A percentile compares a stretch with the other conserved stretches of the same genome.
Conservation (phyloP, 53 echinoderm and acorn worm genomes). For the Apostichopus leukothele region DNA sequence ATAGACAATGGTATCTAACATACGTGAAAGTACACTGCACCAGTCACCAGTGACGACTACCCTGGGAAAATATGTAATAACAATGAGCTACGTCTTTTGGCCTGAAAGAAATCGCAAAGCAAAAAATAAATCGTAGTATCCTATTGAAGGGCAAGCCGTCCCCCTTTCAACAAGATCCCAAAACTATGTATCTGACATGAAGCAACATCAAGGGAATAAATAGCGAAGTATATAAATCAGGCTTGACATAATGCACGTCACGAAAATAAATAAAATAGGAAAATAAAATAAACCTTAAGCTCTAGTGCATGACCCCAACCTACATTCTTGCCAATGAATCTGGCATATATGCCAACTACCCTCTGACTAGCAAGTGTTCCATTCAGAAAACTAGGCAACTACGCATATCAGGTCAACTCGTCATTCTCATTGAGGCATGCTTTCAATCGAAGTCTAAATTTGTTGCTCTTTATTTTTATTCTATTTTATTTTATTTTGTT, state of each 20-base stretch:
- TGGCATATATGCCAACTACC: not conserved
- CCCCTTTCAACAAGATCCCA: conserved; percentile 3
- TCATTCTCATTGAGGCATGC: too few relatives aligned
- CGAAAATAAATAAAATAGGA: conserved; percentile 36
- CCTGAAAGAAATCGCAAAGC: not conserved
- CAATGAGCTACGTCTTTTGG: not conserved
- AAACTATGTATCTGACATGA: conserved; percentile 7
- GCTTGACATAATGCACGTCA: conserved; percentile 25
- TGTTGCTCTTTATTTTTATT: too few relatives aligned
- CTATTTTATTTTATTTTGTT: too few relatives aligned
- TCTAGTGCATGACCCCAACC: conserved; percentile 25
- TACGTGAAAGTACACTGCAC: too few relatives aligned
- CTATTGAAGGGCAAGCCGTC: not conserved
- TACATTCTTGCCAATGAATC: not conserved
- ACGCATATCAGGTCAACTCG: not conserved
- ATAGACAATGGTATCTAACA: too few relatives aligned
- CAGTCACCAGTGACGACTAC: not conserved
- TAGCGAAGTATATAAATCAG: conserved; percentile 11
- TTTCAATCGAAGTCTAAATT: too few relatives aligned
- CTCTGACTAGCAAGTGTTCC: not conserved
- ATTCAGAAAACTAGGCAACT: not conserved
- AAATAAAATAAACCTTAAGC: conserved; percentile 9
- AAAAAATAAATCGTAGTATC: not conserved
- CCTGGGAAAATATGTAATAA: not conserved
- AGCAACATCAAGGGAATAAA: conserved; percentile 17